Evolutionary conservation across 2,888 invertebrate genomes (phyloP).

Genomic region (Helleia helle): DNA sequence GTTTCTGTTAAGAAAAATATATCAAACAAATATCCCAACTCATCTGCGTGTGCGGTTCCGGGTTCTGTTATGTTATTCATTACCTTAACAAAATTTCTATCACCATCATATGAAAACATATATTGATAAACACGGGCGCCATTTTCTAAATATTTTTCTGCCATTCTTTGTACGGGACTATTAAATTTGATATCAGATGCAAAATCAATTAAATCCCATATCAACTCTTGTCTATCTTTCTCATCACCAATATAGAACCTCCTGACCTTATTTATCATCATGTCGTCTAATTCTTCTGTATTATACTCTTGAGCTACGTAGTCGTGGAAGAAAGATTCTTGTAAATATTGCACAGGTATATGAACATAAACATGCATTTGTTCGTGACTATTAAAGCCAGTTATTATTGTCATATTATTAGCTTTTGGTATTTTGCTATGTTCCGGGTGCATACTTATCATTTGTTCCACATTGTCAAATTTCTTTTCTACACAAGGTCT

Average conservation of each 20-base stretch:
- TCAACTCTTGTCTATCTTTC: slow-evolving; percentile 19
- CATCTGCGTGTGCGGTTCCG: slow-evolving; percentile 29
- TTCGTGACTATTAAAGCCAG: slow-evolving; percentile 42
- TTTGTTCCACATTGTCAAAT: slow-evolving; percentile 22
- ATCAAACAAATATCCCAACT: slow-evolving; percentile 32
- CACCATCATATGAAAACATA: slow-evolving; percentile 35
- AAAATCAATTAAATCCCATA: slow-evolving; percentile 26
- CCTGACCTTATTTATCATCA: slow-evolving; percentile 27
- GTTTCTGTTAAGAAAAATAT: slow-evolving; percentile 2
- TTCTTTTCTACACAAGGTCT: slow-evolving; percentile 22
- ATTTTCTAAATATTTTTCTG: slow-evolving; percentile 29
- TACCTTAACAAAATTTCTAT: slow-evolving; percentile 32
- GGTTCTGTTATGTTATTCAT: slow-evolving; percentile 18
- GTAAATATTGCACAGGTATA: slow-evolving; percentile 12
- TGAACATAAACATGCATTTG: slow-evolving; percentile 17
- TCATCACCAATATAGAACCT: slow-evolving; percentile 39
- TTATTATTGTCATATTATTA: slow-evolving; percentile 32
- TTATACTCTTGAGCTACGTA: slow-evolving; percentile 15
- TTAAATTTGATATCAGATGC: slow-evolving; percentile 30
- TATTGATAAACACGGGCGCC: slow-evolving; percentile 31
- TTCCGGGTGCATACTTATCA: slow-evolving; percentile 32
- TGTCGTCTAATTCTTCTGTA: slow-evolving; percentile 15
- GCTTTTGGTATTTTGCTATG: slow-evolving; percentile 30
- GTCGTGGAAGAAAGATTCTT: slow-evolving; percentile 16
- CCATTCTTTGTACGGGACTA: slow-evolving; percentile 28